Percentiles rank a stretch among this genome's conserved stretches.
Conservation (phyloP, 2,888 invertebrate species). For the Heliconius erato region DNA sequence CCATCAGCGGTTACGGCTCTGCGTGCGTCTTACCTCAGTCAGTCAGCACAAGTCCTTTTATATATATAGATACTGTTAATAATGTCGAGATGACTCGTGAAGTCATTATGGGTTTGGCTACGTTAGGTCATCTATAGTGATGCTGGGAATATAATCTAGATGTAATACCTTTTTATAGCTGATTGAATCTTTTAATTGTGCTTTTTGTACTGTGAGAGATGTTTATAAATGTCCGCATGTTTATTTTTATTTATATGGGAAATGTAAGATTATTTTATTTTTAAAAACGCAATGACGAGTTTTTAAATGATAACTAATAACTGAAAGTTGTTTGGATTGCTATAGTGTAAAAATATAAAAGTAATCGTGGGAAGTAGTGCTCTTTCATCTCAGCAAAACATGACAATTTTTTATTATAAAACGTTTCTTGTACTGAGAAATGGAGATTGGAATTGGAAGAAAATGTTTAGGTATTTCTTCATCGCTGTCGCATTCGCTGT, state of each 20-base stretch:
- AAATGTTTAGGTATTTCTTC: too few species aligned
- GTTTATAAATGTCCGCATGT: neutral
- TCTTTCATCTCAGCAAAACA: too few species aligned
- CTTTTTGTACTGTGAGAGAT: constrained; percentile 26
- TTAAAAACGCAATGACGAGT: neutral
- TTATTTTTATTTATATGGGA: neutral
- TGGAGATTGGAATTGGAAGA: neutral
- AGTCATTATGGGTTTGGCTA: constrained; percentile 48
- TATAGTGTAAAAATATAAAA: neutral
- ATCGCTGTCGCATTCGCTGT: too few species aligned
- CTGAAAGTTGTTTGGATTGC: neutral
- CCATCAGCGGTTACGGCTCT: too few species aligned
- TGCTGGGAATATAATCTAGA: constrained; percentile 30
- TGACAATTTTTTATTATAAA: too few species aligned
- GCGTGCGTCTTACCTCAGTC: too few species aligned
- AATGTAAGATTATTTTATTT: neutral
- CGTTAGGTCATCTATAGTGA: constrained; percentile 46
- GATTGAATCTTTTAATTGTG: constrained; percentile 36
- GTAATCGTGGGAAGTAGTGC: neutral
- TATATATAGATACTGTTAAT: constrained; percentile 23
- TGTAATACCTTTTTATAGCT: constrained; percentile 32
- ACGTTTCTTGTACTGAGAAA: neutral
- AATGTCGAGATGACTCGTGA: constrained; percentile 32
- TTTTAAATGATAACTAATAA: neutral
- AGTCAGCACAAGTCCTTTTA: too few species aligned